These are phyloP conservation scores for Lichenostomus cassidix DNA, from an alignment of 2,113 vertebrate genomes.

Conservation along the genomic window DNA sequence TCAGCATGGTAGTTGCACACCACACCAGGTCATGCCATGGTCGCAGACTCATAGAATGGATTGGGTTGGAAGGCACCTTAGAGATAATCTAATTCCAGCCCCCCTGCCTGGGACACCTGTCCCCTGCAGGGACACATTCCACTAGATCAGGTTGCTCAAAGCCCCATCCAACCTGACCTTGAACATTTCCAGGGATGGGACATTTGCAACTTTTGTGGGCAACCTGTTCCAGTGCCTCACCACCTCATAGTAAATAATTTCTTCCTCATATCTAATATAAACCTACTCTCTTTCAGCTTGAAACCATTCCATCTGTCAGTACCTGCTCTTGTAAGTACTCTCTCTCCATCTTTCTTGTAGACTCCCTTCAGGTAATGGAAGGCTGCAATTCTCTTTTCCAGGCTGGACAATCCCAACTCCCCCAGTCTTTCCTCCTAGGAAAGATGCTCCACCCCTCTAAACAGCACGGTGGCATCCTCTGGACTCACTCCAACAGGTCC, in stretches of 20 bases:
- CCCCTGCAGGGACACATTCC: neutral
- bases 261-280: neutral
- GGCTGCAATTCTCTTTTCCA: fast-evolving
- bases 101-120: neutral
- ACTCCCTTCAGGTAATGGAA: neutral
- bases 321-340: neutral
- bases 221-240: neutral
- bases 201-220: neutral
- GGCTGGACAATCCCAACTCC: neutral
- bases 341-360: neutral
- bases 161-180: neutral
- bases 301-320: neutral
- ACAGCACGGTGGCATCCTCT: neutral
- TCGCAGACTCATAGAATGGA: neutral
- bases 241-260: neutral
- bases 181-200: neutral
- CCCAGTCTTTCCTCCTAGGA: neutral
- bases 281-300: neutral
- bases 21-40: neutral
- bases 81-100: neutral
- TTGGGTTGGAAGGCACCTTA: neutral
- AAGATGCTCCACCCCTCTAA: neutral
- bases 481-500: neutral
- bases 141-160: neutral
- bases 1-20: neutral